Conservation (phyloP, 2,113 vertebrate species). For the Orthonyx spaldingii region DNA sequence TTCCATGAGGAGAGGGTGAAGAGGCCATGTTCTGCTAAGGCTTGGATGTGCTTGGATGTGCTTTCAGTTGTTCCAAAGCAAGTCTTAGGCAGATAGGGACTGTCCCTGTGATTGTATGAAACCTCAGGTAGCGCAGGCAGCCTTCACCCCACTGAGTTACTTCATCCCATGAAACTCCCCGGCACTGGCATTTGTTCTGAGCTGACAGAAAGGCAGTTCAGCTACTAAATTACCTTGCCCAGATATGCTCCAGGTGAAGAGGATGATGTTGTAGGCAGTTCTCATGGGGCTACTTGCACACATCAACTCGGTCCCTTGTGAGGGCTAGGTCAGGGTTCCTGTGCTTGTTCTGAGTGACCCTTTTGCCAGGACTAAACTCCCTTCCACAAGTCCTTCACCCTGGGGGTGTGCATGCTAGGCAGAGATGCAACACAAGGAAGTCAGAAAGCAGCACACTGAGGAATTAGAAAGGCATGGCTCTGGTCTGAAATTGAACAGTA, state of each 20-base stretch:
- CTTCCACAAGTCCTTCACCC: background rate
- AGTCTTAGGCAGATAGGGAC: background rate
- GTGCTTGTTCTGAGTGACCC: background rate
- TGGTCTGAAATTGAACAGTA: background rate
- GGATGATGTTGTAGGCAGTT: background rate
- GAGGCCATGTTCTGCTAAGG: background rate
- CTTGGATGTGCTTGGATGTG: background rate
- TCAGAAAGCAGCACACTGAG: background rate
- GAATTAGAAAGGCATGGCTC: background rate
- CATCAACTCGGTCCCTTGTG: fast-evolving
- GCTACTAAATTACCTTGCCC: background rate
- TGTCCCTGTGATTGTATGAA: background rate
- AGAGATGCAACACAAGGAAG: background rate
- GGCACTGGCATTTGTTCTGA: background rate
- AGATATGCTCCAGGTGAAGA: background rate
- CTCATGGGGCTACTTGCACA: background rate
- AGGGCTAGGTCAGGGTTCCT: background rate
- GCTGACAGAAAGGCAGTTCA: background rate
- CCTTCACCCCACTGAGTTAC: background rate
- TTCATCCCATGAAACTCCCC: background rate
- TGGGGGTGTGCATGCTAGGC: background rate
- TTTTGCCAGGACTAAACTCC: background rate
- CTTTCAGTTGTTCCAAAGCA: background rate
- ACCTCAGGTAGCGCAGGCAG: background rate
- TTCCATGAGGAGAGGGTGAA: background rate